Base-by-base conservation (phyloP, 2,888 invertebrate species). In the Mesorhabditis sp. region DNA sequence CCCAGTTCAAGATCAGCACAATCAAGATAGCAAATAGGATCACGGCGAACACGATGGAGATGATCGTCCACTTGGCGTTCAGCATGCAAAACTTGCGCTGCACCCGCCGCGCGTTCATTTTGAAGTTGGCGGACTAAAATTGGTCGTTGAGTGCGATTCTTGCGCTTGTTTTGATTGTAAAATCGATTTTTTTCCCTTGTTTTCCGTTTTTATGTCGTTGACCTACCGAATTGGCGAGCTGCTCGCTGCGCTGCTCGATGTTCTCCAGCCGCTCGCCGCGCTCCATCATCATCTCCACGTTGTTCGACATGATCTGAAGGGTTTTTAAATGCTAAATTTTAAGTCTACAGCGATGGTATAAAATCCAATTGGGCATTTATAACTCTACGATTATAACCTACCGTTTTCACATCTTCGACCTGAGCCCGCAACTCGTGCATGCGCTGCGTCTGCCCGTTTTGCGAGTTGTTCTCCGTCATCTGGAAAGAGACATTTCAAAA, bases 231-330 rank as follows among this genome's bases (percentile, higher is more conserved):
- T 74, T 69, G 50, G 78, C 74, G 65, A 84, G 70, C 10, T 78
- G 77, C 28, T 76, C 80, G 4, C 80, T 77, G 41, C 82, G 69
- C 15, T 71, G 62, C 43, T 80, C 79, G 66, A 85, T 74, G 65
- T 82, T 79, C 6, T 85, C 85, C 67, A 85, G 70, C 4, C 80
- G 77, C 41, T 83, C 85, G 6, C 83, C 85, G 41, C 85, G 70
- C 63, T 82, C 82, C 77, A 85, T 73, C 42, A 85, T 77, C 42
- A 80, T 70, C 45, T 78, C 76, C 66, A 85, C 80, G 73, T 85
- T 85, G 28, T 80, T 75, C 4, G 78, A 74, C 85, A 85, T 85
- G 58, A 85, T 77, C 82, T 83, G 69, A 67, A 78, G 72, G 28
- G 28, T 28, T 28, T 28, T 28, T 28, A 28, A 28, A 28, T 28